Evolutionary conservation across 2,888 invertebrate species (phyloP).

Genomic region (Anarsia innoxiella): DNA sequence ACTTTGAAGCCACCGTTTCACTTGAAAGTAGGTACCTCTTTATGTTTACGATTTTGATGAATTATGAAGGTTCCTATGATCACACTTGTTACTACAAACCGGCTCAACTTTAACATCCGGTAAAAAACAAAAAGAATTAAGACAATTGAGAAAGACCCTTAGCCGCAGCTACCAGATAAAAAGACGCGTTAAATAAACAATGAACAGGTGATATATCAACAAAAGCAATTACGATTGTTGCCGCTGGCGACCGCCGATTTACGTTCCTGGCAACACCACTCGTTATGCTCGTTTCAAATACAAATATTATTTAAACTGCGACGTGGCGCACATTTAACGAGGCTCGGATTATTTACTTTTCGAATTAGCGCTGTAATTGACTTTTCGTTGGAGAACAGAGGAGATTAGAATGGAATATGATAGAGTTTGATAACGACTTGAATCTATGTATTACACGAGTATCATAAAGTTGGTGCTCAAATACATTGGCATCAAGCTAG

Average conservation of each 20-base stretch:
- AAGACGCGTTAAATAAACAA: slow-evolving; percentile 61
- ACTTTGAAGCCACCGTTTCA: no score
- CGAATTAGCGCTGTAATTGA: slow-evolving; percentile 22
- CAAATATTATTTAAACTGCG: slow-evolving; percentile 41
- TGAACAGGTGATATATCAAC: slow-evolving; percentile 57
- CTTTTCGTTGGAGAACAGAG: no score
- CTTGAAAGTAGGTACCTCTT: no score
- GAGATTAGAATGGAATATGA: no score
- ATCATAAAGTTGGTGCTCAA: no score
- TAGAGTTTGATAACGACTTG: no score
- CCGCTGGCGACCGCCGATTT: slow-evolving; percentile 49
- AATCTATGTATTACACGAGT: no score
- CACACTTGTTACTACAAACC: slow-evolving; percentile 4
- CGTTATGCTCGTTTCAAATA: slow-evolving; percentile 34
- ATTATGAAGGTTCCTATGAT: not conserved
- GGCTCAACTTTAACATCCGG: slow-evolving; percentile 17
- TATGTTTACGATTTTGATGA: no score
- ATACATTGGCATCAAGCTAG: not conserved
- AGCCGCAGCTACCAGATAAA: slow-evolving; percentile 49
- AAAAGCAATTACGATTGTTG: slow-evolving; percentile 53
- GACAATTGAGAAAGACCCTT: slow-evolving; percentile 13
- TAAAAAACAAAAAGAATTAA: slow-evolving; percentile 17
- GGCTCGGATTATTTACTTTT: slow-evolving; percentile 26
- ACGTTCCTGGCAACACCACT: slow-evolving; percentile 37
- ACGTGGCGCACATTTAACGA: slow-evolving; percentile 32